Base-by-base conservation (phyloP, 92 coral and sea anemone species). In the Palythoa heliodiscus region DNA sequence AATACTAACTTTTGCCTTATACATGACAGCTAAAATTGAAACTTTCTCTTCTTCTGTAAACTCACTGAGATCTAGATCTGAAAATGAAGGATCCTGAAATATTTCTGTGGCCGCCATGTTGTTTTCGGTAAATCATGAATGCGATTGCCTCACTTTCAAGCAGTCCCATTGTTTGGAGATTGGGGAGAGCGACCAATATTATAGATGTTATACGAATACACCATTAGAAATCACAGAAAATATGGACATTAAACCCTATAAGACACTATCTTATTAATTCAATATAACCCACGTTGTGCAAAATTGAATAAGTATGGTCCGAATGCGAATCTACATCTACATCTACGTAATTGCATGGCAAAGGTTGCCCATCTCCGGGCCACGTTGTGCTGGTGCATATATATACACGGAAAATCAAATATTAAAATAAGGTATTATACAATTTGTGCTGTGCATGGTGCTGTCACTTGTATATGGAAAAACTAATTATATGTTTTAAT, bases 11-110 rank as follows among this genome's bases (percentile, higher is more conserved):
- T 93, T 93, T 48, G 99, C 99, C 76, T 93, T 96, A 61, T 92
- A 92, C 98, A 96, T 91, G 54, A 96, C 99, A 69, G 95, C 88
- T 14, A 95, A 58, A 77, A 96, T 96, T 37, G 92, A 90, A 1
- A 90, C 89, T 85, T 96, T 91, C 82, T 96, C 99, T 77, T 92
- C 93, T 52, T 96, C 99, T 5, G 95, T 94, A 82, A 95, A 93
- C 50, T 93, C 93, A 23, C 92, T 91, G 12, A 96, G 82, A 52
- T 96, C 99, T 40, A 96, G 91, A 64, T 96, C 99, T 64, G 95
- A 93, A 87, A 90, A 90, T 57, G 91, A 86, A 0, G 97, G 93
- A 71, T 92, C 95, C 83, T 87, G 91, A 38, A 94, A 83, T 15
- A 77, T 95, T 39, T 94, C 92, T 61, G 87, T 85, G 83, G 92